A percentile compares a stretch with the other conserved stretches of the same genome.
phyloP scores from a whole-genome alignment of 2,113 vertebrate species.

The Neotoma lepida region DNA sequence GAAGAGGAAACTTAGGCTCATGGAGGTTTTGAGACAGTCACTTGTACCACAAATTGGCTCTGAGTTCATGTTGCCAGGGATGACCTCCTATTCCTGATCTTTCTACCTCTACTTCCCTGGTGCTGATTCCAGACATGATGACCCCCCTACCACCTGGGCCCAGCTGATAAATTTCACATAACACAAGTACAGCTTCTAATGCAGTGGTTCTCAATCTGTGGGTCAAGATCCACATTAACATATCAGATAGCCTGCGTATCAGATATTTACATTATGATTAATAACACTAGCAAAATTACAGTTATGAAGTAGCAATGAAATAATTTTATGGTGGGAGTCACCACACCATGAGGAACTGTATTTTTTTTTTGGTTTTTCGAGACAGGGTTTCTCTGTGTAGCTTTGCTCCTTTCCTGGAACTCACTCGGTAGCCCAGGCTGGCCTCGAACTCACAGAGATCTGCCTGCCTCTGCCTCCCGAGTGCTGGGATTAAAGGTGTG shows the following conservation, averaged over 20 bases:
- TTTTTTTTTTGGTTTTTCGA: too few relatives aligned
- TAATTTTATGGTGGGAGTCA: background rate
- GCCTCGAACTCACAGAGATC: too few relatives aligned
- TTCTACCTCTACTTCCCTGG: background rate
- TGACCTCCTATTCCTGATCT: background rate
- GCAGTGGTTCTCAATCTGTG: background rate
- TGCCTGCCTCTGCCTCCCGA: too few relatives aligned
- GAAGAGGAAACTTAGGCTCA: conserved; percentile 13
- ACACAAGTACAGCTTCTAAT: background rate
- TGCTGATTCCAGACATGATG: background rate
- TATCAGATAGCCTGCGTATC: background rate
- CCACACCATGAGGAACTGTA: background rate
- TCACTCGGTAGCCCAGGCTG: too few relatives aligned
- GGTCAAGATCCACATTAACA: background rate
- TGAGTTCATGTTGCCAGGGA: background rate
- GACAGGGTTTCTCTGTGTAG: too few relatives aligned
- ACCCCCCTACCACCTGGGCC: background rate
- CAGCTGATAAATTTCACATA: background rate
- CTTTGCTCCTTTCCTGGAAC: too few relatives aligned
- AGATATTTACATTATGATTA: background rate
- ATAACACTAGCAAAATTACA: background rate
- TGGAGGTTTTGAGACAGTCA: background rate
- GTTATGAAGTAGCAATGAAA: background rate
- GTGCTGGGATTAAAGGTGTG: too few relatives aligned
- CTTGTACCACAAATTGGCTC: background rate